Percentiles rank a stretch among this genome's conserved stretches.
Evolutionary conservation across 2,888 invertebrate genomes (phyloP).

Genomic region (Pandemis corylana): DNA sequence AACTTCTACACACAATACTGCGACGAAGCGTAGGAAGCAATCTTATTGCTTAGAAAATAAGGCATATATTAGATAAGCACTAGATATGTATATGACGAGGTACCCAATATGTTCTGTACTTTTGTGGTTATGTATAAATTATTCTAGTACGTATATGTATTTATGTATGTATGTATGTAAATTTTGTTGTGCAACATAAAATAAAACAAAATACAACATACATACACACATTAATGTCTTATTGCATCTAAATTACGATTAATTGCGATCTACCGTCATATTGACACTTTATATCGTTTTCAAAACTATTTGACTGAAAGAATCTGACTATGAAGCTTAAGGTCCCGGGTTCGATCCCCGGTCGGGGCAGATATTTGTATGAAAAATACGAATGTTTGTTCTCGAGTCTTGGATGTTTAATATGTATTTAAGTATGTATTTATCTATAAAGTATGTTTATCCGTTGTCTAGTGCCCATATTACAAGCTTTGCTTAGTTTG

Average conservation of each 20-base stretch:
- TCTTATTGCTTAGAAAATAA: slow-evolving; percentile 59
- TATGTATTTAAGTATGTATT: too few species aligned
- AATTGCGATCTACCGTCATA: neutral
- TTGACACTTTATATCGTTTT: neutral
- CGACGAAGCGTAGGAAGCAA: slow-evolving; percentile 53
- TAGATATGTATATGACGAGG: slow-evolving; percentile 31
- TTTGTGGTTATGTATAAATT: neutral
- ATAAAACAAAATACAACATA: too few species aligned
- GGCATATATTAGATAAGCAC: slow-evolving; percentile 46
- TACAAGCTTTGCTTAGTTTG: too few species aligned
- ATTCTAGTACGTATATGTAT: neutral
- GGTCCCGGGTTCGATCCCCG: too few species aligned
- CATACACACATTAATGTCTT: neutral
- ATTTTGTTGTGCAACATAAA: too few species aligned
- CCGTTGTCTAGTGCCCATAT: too few species aligned
- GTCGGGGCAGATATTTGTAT: too few species aligned
- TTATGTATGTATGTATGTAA: too few species aligned
- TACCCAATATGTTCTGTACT: slow-evolving; percentile 2
- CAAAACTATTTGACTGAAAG: neutral
- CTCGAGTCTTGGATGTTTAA: too few species aligned
- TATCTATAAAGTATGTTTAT: too few species aligned
- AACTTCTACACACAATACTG: slow-evolving; percentile 28
- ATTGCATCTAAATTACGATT: neutral
- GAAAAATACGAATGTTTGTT: too few species aligned
- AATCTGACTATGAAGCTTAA: too few species aligned